phyloP scores from a whole-genome alignment of 2,797 vertebrate species.

The Gallinago nigripennis region DNA sequence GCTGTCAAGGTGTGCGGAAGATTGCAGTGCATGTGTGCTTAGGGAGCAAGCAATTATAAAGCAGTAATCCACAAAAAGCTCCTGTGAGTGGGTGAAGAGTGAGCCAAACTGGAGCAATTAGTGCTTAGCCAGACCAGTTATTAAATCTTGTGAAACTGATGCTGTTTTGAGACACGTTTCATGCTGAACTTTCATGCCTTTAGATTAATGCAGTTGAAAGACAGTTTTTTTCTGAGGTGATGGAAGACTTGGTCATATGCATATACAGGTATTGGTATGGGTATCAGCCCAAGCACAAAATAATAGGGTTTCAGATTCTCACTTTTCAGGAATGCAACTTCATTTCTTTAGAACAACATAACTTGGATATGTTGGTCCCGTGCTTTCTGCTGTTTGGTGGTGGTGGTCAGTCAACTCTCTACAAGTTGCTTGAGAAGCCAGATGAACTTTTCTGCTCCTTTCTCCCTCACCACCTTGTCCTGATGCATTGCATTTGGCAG shows the following conservation, averaged over 20 bases:
- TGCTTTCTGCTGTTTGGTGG: background rate
- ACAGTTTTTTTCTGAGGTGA: background rate
- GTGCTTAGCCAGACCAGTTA: constrained; percentile 30
- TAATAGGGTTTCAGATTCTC: background rate
- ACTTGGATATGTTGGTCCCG: fast-evolving
- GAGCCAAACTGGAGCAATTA: constrained; percentile 50
- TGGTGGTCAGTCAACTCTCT: background rate
- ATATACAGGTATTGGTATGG: background rate
- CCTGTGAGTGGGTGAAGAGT: constrained; percentile 45
- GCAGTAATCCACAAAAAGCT: constrained; percentile 50
- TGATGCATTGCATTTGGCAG: background rate
- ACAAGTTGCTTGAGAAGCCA: background rate
- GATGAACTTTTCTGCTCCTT: background rate
- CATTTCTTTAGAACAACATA: background rate
- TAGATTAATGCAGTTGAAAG: background rate
- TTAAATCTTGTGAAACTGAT: constrained; percentile 38
- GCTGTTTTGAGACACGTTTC: background rate
- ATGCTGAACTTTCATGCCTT: background rate
- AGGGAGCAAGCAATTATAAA: constrained; percentile 41
- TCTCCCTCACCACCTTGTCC: background rate
- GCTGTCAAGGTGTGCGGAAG: constrained; percentile 15
- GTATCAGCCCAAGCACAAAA: background rate
- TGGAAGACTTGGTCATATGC: constrained; percentile 9
- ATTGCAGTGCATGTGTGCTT: background rate
- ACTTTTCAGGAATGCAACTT: background rate